A percentile compares a stretch with the other conserved stretches of the same genome.
phyloP scores from a whole-genome alignment of 2,113 vertebrate genomes.

The Onychostoma macrolepis region DNA sequence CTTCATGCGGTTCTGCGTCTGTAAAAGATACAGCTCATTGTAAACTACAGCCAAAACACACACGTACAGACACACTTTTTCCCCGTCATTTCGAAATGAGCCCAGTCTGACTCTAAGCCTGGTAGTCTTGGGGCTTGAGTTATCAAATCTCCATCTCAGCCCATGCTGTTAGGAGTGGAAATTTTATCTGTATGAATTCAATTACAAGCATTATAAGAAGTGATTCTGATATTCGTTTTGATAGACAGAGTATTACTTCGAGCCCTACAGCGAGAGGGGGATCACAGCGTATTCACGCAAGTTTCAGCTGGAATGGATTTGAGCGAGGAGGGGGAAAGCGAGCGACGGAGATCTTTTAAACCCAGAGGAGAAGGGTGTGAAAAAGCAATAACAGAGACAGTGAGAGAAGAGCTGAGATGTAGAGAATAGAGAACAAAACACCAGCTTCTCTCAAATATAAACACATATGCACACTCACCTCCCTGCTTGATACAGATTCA shows the following conservation, averaged over 20 bases:
- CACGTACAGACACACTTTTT: neutral
- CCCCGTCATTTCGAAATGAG: neutral
- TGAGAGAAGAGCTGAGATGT: conserved; percentile 22
- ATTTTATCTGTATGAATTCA: conserved; percentile 43
- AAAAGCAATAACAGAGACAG: conserved; percentile 45
- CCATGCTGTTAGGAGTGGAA: conserved; percentile 33
- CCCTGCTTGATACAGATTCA: conserved; percentile 23
- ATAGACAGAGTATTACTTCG: conserved; percentile 43
- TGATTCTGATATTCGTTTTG: conserved; percentile 41
- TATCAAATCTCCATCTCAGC: conserved; percentile 40
- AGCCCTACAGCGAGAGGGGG: conserved; percentile 37
- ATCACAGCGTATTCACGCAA: conserved; percentile 42
- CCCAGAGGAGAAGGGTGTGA: conserved; percentile 44
- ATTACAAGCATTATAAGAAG: conserved; percentile 48
- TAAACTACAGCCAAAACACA: conserved; percentile 16
- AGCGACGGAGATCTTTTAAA: conserved; percentile 28
- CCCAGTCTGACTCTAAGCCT: neutral
- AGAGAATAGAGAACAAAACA: conserved; percentile 45
- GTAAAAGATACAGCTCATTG: conserved; percentile 4
- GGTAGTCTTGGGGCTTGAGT: conserved; percentile 11
- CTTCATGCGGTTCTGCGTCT: conserved; percentile 99
- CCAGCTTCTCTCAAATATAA: conserved; percentile 19
- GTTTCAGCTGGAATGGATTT: conserved; percentile 44
- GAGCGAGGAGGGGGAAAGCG: conserved; percentile 8
- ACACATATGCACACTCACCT: conserved; percentile 31